Base-by-base conservation (phyloP, 1,140 invertebrate genomes). In the Bicyclus anynana region DNA sequence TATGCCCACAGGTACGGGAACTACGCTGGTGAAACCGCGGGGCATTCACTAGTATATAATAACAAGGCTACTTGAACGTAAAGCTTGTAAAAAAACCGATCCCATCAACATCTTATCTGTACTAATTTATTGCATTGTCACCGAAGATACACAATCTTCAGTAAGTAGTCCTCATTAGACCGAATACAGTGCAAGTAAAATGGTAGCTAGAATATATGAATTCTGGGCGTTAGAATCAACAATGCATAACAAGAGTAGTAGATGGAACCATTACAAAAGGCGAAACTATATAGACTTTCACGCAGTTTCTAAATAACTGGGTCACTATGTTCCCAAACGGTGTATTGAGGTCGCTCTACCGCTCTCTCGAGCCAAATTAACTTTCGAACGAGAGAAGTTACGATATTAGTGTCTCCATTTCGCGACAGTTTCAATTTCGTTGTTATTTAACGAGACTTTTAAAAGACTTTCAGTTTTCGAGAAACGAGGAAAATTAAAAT, bases 281-380 rank as follows among this genome's bases (percentile, higher is more conserved):
- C 29, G 29, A 33, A 33, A 33, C 3, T 33, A 29, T 29, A 29
- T 29, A 6, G 12, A 33, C 29, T 33, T 33, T 33, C 29, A 12
- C 29, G 29, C 29, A 33, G 29, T 33, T 33, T 33, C 29, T 33
- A 33, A 33, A 33, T 33, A 33, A 33, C 29, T 33, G 10, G 29
- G 29, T 33, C 29, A 33, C 9, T 33, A 33, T 33, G 29, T 12
- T 12, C 29, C 29, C 29, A 33, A 33, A 49, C 14, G 14, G 5
- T 18, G 47, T 2, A 49, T 49, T 49, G 47, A 49, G 47, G 47
- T 26, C 47, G 47, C 17, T 27, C 33, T 40, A 42, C 46, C 17
- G 14, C 35, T 42, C 47, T 55, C 53, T 54, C 52, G 20, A 13
- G 23, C 18, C 29, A 23, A 53, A 60, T 44, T 23, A 40, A 13